Base-by-base conservation (phyloP, 2,797 vertebrate species). In the Thamnophis elegans region DNA sequence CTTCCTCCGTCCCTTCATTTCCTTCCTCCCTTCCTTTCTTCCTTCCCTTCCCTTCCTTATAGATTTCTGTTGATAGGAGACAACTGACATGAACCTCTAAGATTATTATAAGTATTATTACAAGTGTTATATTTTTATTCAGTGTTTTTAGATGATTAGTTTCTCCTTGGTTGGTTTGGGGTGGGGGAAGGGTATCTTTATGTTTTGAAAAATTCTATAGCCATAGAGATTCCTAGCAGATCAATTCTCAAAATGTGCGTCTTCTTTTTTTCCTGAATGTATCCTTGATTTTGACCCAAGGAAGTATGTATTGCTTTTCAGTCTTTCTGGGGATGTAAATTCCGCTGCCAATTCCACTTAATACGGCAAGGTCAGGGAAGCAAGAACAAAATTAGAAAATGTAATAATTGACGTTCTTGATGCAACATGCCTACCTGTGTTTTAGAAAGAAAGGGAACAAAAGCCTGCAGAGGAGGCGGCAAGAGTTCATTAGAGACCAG, bases 1-100 rank as follows among this genome's bases (percentile, higher is more conserved):
- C 42, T 82, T 22, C 65, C n/a, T 32, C 26, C 55, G 78, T 68
- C 59, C 10, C 2, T n/a, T 18, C 28, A 9, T 89, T 53, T 58
- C 18, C 9, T 56, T 13, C 10, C 11, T 42, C n/a, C 11, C 28
- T 68, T 25, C 12, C 51, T 58, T 59, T 2, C 25, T 59, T 59
- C 78, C 22, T 82, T 51, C 47, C 42, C 28, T 51, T 26, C 16
- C 53, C 53, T 54, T 18, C n/a, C 26, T 94, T 92, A 62, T 94
- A 93, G 91, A 8, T 87, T 42, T 5, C 93, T 59, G 42, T 91
- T 96, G 95, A 94, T 94, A 94, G 94, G 94, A 96, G 94, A 68
- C 1, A 5, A 91, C 16, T 86, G 91, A 96, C 94, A 94, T 96
- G 94, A 96, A 95, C 93, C 94, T 94, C 95, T 95, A 94, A 93